Conservation (phyloP, 2,888 invertebrate species). For the Operophtera brumata region DNA sequence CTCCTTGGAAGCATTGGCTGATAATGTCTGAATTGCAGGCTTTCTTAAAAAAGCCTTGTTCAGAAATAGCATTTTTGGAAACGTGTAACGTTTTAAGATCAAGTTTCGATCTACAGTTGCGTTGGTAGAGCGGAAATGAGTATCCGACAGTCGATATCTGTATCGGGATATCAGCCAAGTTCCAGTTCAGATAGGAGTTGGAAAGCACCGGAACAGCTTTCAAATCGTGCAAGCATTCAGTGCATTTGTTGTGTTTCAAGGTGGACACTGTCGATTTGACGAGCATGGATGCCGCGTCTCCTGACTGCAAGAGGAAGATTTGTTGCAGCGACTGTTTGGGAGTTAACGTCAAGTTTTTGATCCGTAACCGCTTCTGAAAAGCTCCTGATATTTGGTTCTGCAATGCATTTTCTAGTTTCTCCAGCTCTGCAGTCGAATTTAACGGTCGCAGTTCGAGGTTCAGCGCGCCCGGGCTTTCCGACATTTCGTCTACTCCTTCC, state of each 20-base stretch:
- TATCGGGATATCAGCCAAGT: constrained; percentile 50
- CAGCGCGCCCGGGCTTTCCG: neutral
- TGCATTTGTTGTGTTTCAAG: constrained; percentile 32
- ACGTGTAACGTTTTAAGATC: constrained; percentile 26
- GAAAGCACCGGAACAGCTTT: constrained; percentile 43
- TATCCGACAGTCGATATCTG: constrained; percentile 65
- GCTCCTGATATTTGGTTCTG: constrained; percentile 49
- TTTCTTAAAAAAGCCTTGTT: neutral
- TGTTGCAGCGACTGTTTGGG: constrained; percentile 60
- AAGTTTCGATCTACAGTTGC: constrained; percentile 23
- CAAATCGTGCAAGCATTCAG: constrained; percentile 40
- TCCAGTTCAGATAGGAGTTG: constrained; percentile 48
- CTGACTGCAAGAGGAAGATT: constrained; percentile 55
- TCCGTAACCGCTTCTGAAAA: constrained; percentile 55
- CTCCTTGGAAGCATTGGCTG: constrained; percentile 36
- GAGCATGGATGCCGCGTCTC: constrained; percentile 55
- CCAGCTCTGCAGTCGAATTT: constrained; percentile 44
- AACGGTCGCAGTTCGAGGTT: constrained; percentile 25
- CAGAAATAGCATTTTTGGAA: constrained; percentile 5
- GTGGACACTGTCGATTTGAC: constrained; percentile 49
- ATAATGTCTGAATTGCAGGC: constrained; percentile 30
- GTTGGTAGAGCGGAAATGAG: constrained; percentile 45
- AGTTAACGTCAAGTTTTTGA: constrained; percentile 58
- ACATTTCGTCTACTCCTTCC: neutral
- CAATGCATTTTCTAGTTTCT: constrained; percentile 51